Evolutionary conservation across 2,888 invertebrate species (phyloP), one percentile per base, ranked within the genome.

Genomic region (Caenorhabditis wallacei): DNA sequence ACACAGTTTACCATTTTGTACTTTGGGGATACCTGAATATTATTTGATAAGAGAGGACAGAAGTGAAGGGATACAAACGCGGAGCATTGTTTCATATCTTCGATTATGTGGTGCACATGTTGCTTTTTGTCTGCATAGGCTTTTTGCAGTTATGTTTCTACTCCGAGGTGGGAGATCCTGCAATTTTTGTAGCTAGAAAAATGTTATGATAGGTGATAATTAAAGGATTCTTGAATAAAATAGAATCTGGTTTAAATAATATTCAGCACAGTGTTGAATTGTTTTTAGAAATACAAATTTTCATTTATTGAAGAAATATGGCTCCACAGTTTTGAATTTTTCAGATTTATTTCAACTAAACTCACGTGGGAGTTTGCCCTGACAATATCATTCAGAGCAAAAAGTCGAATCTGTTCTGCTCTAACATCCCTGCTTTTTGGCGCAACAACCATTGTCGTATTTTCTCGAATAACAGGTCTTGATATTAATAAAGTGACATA

Each of bases 1-100:
- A 88, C 80, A 43, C 88, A 88, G 26, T 82, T 82, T 24, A 84
- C 75, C 43, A 86, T 75, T 46, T 84, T 88, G 64, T 87, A 88
- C 13, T 84, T 70, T 69, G 74, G 74, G 10, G 86, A 78, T 8
- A 81, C 64, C 74, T 74, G 22, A 37, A 22, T 20, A 2, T n/a
- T n/a, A n/a, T n/a, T n/a, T n/a, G n/a, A n/a, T n/a, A n/a, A n/a
- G n/a, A n/a, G n/a, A n/a, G n/a, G n/a, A n/a, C n/a, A n/a, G n/a
- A n/a, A n/a, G n/a, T n/a, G n/a, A n/a, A n/a, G n/a, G n/a, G n/a
- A n/a, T 0, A 56, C 56, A 0, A 16, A 75, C 80, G 66, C 84
- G 53, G 1, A 82, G 57, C 74, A 66, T 80, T 40, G 84, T 76
- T 63, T 80, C 80, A 56, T 74, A 80, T 40, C 48, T n/a, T n/a